Evolutionary conservation across 2,888 invertebrate genomes (phyloP).

Genomic region (Caenorhabditis sp.): DNA sequence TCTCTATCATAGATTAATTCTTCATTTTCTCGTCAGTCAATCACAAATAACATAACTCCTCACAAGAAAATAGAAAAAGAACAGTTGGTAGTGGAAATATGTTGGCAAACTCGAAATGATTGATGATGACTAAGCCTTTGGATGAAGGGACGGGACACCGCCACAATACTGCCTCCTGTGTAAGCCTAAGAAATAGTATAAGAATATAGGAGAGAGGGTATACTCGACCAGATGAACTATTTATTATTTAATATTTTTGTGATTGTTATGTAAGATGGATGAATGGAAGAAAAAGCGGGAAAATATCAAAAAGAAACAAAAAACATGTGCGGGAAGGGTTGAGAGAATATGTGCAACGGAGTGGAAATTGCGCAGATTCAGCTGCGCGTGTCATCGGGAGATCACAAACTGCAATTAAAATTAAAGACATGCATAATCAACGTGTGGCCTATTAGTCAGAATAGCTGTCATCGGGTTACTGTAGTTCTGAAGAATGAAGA

Average conservation of each 20-base stretch:
- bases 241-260: constrained; percentile 1
- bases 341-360: no score
- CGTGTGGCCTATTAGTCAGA: no score
- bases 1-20: neutral
- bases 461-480: no score
- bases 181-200: neutral
- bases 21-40: neutral
- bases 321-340: no score
- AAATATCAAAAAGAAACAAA: neutral
- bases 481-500: no score
- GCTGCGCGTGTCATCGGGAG: no score
- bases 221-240: neutral
- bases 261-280: neutral
- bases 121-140: neutral
- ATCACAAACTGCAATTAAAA: no score
- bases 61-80: neutral
- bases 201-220: neutral
- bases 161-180: neutral
- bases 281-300: neutral
- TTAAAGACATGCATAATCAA: no score
- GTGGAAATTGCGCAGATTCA: no score
- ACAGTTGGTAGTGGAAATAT: neutral
- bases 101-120: constrained; percentile 1
- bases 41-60: neutral
- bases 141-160: neutral